phyloP scores from a whole-genome alignment of 2,888 invertebrate species.

The Nebria brevicollis region DNA sequence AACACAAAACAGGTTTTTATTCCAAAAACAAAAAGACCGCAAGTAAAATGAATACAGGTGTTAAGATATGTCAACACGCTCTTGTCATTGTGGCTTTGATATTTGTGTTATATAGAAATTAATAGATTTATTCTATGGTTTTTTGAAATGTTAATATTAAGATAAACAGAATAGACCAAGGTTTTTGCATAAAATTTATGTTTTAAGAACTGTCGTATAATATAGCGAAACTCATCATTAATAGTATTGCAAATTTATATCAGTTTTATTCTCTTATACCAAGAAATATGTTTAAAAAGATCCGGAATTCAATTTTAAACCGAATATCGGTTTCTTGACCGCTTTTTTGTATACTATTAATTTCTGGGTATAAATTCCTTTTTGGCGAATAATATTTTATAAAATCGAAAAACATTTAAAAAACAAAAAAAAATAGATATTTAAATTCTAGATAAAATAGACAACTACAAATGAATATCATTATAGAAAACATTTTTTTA shows the following conservation, averaged over 20 bases:
- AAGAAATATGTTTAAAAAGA: no score
- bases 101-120: background rate
- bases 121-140: background rate
- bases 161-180: background rate
- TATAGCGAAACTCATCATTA: no score
- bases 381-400: no score
- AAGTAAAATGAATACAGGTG: background rate
- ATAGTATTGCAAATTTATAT: no score
- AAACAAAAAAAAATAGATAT: background rate
- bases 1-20: no score
- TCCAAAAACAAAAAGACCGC: background rate
- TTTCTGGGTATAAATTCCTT: no score
- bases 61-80: background rate
- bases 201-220: background rate
- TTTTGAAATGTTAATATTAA: background rate
- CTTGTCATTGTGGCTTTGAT: background rate
- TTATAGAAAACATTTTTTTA: background rate
- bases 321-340: no score
- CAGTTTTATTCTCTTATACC: no score
- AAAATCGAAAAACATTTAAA: no score
- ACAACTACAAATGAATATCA: background rate
- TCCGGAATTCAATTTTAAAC: no score
- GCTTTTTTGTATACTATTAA: no score
- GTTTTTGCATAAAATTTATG: background rate
- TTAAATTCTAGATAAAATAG: background rate